These are phyloP conservation scores for Phrynocephalus guinanensis DNA, from an alignment of 2,797 vertebrate species.

Conservation along the genomic window DNA sequence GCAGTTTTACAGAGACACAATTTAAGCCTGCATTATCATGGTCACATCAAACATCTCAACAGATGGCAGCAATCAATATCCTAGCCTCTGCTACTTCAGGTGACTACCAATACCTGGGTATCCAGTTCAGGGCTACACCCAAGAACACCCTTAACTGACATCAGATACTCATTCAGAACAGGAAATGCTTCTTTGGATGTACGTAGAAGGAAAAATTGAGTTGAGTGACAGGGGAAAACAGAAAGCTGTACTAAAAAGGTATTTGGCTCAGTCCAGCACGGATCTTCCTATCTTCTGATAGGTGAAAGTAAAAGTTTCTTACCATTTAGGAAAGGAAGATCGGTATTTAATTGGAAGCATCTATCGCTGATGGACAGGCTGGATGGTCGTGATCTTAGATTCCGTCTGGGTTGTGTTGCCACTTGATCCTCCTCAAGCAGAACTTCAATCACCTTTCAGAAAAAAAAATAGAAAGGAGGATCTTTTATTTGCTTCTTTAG, in stretches of 20 bases:
- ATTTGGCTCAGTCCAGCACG: not conserved
- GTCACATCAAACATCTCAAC: not conserved
- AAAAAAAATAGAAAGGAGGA: conserved; percentile 39
- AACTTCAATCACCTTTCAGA: conserved; percentile 89
- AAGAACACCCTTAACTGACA: not conserved
- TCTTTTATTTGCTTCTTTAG: not conserved
- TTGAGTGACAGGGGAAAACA: not conserved
- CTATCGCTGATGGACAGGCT: conserved; percentile 86
- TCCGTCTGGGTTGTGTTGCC: conserved; percentile 78
- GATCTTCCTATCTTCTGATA: not conserved
- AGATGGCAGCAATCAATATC: not conserved
- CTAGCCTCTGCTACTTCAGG: not conserved
- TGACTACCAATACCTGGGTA: not conserved
- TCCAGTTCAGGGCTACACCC: not conserved
- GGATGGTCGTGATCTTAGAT: conserved; percentile 75
- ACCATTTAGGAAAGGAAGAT: conserved; percentile 90
- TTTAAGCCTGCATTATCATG: not conserved
- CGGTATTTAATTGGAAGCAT: conserved; percentile 87
- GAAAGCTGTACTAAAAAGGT: not conserved
- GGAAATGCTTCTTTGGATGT: no score
- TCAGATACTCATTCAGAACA: no score
- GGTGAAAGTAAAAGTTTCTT: conserved; percentile 63
- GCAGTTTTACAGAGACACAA: not conserved
- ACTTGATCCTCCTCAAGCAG: conserved; percentile 90
- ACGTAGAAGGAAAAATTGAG: no score